Base-by-base conservation (phyloP, 2,888 invertebrate genomes). In the Mongoloraphidia duomilia region DNA sequence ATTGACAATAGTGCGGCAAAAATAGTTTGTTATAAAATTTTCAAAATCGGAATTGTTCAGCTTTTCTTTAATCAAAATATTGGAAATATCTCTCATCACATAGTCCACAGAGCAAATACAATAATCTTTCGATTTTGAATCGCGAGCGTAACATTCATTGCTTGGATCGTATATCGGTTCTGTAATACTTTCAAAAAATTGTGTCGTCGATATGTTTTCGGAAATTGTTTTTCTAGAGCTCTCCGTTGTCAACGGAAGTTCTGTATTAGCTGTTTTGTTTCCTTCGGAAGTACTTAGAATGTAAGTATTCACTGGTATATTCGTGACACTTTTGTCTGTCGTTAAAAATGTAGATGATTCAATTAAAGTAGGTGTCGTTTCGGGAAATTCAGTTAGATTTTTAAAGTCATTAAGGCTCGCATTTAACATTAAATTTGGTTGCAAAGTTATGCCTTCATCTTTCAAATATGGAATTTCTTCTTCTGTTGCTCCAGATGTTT, bases 21-120 rank as follows among this genome's bases (percentile, higher is more conserved):
- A 47, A 39, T 47, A 47, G 36, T 17, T 41, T 41, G 39, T 11
- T n/a, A 48, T 13, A 2, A 26, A 6, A 3, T 26, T 26, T 26
- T 6, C 26, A 26, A 26, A 26, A 26, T 26, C 26, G 26, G 26
- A 26, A 6, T 6, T 26, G 26, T 6, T 26, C 26, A 26, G 42
- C 35, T 12, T 17, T 39, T 50, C 47, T 42, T 52, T 44, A 3
- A 33, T 14, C 9, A 52, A 50, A 45, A 55, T 54, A 37, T 50
- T 51, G 38, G 54, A 53, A 9, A 60, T 44, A 52, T 59, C 59
- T 45, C 55, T 55, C 8, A 60, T 52, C 44, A 59, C 46, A 43
- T 50, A 56, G 44, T 61, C 59, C 2, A 61, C 52, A 3, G 59
- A 59, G 41, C 61, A 60, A 38, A 60, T 53, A 41, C 60, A 61